Conservation (phyloP, 2,888 invertebrate species). For the Spilarctia lutea region DNA sequence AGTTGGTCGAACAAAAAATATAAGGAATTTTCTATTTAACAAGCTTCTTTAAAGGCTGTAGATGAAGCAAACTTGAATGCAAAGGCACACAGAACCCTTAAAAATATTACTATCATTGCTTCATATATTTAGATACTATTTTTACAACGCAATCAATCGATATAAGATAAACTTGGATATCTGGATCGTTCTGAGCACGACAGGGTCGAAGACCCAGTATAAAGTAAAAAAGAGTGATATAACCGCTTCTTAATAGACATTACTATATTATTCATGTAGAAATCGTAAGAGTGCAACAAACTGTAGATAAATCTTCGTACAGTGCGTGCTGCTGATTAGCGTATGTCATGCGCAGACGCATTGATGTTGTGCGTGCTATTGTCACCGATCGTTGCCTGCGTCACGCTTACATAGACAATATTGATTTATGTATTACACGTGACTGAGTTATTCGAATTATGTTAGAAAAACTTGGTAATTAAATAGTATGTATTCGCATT, state of each 20-base stretch:
- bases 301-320: slow-evolving; percentile 39
- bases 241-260: not conserved
- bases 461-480: not conserved
- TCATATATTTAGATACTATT: not conserved
- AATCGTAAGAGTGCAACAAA: slow-evolving; percentile 40
- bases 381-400: slow-evolving; percentile 35
- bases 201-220: not conserved
- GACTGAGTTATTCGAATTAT: slow-evolving; percentile 9
- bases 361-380: slow-evolving; percentile 31
- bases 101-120: not conserved
- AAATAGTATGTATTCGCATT: not conserved
- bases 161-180: not conserved
- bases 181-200: not conserved
- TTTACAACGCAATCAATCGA: not conserved
- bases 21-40: not conserved
- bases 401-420: slow-evolving; percentile 41
- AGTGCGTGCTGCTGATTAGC: slow-evolving; percentile 43
- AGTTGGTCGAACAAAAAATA: not conserved
- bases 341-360: slow-evolving; percentile 25
- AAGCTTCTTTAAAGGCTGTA: not conserved
- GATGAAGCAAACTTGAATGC: not conserved
- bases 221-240: not conserved
- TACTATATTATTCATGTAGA: slow-evolving; percentile 21
- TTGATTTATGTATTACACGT: slow-evolving; percentile 14
- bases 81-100: not conserved